These are phyloP conservation scores for Troglohyphantes excavatus DNA, from an alignment of 2,888 invertebrate genomes.

Conservation along the genomic window DNA sequence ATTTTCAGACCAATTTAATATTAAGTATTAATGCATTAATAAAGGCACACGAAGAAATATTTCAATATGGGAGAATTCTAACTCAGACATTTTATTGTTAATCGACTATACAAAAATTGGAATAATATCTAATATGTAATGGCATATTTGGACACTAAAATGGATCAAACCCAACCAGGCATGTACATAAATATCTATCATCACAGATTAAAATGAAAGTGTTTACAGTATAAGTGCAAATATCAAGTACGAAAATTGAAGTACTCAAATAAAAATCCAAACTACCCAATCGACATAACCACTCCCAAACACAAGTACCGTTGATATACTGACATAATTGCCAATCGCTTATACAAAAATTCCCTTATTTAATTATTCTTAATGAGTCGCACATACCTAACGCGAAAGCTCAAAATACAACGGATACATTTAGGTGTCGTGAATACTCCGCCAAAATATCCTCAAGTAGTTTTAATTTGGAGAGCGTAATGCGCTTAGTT, in stretches of 20 bases:
- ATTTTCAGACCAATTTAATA: no score
- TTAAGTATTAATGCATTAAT: no score
- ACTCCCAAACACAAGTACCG: background rate
- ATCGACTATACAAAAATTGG: no score
- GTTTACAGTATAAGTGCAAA: background rate
- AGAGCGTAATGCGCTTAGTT: conserved; percentile 40
- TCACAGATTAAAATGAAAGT: background rate
- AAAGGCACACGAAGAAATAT: no score
- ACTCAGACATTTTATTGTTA: no score
- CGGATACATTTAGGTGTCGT: conserved; percentile 18
- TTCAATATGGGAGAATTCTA: no score
- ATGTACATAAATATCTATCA: no score
- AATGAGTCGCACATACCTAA: conserved; percentile 24
- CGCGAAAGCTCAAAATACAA: background rate
- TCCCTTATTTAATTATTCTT: conserved; percentile 46
- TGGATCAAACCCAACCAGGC: no score
- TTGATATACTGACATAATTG: conserved; percentile 18
- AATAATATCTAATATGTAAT: no score
- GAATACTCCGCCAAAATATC: background rate
- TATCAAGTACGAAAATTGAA: background rate
- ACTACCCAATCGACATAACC: background rate
- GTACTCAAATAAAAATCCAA: background rate
- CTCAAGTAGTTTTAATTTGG: conserved; percentile 57
- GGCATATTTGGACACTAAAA: no score
- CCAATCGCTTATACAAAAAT: conserved; percentile 25